These are phyloP conservation scores for Cataglyphis livida DNA, from an alignment of 2,888 invertebrate genomes.

Conservation along the genomic window DNA sequence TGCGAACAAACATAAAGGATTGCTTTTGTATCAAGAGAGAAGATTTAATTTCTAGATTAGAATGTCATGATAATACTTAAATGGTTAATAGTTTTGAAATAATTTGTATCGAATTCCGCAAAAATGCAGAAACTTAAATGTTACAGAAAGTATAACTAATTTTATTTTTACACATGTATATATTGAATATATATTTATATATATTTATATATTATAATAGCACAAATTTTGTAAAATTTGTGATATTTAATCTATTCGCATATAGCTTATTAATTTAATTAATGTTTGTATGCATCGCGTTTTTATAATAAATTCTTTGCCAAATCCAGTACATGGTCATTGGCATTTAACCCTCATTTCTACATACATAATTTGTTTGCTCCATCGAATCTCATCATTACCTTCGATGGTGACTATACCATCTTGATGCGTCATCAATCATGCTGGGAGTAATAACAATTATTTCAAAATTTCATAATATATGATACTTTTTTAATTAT, in stretches of 20 bases:
- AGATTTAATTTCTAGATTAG: background rate
- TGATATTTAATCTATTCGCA: background rate
- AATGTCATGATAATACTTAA: background rate
- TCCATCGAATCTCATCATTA: constrained; percentile 50
- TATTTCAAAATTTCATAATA: background rate
- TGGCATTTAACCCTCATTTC: constrained; percentile 60
- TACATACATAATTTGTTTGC: constrained; percentile 39
- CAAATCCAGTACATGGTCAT: constrained; percentile 64
- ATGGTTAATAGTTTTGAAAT: no score
- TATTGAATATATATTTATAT: no score
- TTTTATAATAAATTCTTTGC: constrained; percentile 36
- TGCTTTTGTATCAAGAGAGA: background rate
- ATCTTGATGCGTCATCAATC: constrained; percentile 61
- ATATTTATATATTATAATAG: no score
- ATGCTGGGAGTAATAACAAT: constrained; percentile 65
- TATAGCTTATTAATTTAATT: constrained; percentile 61
- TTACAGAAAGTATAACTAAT: background rate
- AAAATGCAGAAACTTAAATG: background rate
- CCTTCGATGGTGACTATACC: constrained; percentile 56
- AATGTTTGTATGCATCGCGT: constrained; percentile 19
- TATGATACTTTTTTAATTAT: background rate
- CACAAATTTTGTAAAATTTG: background rate
- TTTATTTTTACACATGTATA: background rate
- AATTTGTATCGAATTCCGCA: background rate
- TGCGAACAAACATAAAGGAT: background rate